These are phyloP conservation scores for Tylochromis polylepis DNA, from an alignment of 2,113 vertebrate species.

Conservation along the genomic window DNA sequence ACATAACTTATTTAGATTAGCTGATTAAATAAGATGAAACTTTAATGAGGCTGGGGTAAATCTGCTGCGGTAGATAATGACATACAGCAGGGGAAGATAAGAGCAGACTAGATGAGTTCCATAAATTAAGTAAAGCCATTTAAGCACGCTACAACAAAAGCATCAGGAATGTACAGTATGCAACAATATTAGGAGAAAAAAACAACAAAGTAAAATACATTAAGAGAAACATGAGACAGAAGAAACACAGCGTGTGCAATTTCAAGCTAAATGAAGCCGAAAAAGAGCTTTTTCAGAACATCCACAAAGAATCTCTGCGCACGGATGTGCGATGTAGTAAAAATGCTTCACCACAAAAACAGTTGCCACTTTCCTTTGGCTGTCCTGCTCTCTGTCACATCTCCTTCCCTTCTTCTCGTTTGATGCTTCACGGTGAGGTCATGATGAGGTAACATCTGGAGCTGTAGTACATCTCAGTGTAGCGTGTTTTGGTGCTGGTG, in stretches of 20 bases:
- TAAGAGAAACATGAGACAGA: not conserved
- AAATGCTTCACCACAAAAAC: not conserved
- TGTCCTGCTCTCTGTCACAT: not conserved
- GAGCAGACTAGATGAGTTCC: not conserved
- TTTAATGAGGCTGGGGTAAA: not conserved
- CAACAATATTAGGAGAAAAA: not conserved
- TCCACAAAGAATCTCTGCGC: not conserved
- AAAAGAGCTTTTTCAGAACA: not conserved
- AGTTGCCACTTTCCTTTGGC: not conserved
- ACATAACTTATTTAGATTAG: not conserved
- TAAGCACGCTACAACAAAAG: not conserved
- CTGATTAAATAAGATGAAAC: not conserved
- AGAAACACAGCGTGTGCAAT: not conserved
- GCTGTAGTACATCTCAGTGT: not conserved
- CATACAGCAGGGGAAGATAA: not conserved
- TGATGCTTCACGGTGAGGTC: conserved; percentile 30
- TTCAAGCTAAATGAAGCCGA: not conserved
- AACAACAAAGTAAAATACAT: not conserved
- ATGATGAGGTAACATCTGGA: conserved; percentile 48
- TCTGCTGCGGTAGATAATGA: not conserved
- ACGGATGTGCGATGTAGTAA: not conserved
- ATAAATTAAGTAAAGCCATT: not conserved
- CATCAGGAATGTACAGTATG: not conserved
- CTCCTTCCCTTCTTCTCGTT: not conserved
- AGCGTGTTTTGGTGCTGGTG: conserved; percentile 15